These are phyloP conservation scores for Microcebus lehilahytsara DNA, from an alignment of 2,113 vertebrate species.

Conservation along the genomic window DNA sequence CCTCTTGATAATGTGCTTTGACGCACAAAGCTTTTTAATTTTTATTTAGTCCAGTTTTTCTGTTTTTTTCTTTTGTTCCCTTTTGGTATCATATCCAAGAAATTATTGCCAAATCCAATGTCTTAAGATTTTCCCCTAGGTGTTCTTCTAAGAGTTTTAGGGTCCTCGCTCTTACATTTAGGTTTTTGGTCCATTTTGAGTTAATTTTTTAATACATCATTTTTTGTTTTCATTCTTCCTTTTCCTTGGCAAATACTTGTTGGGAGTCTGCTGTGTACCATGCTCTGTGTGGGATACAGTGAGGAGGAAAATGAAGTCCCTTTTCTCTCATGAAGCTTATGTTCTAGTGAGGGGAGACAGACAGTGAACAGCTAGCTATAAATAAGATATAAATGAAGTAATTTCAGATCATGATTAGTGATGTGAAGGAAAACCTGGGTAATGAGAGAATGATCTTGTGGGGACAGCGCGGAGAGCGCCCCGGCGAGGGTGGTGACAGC, in stretches of 20 bases:
- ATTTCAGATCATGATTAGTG: not conserved
- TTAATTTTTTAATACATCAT: not conserved
- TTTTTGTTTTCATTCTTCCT: not conserved
- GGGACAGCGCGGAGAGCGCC: not conserved
- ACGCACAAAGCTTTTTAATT: not conserved
- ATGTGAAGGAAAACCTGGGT: not conserved
- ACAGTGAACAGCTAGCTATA: not conserved
- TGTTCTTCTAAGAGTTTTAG: slow-evolving; percentile 32
- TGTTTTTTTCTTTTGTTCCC: not conserved
- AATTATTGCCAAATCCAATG: not conserved
- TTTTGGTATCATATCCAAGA: not conserved
- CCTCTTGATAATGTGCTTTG: not conserved
- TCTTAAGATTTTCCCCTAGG: not conserved
- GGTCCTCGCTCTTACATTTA: not conserved
- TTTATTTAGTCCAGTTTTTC: not conserved
- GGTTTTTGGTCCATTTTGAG: not conserved
- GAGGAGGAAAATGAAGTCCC: not conserved
- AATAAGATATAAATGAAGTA: not conserved
- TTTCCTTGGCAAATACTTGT: not conserved
- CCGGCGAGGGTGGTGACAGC: not conserved
- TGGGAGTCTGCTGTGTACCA: not conserved
- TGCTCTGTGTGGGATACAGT: not conserved
- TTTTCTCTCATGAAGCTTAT: not conserved
- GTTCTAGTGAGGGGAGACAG: not conserved
- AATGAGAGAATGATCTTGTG: not conserved